These are phyloP conservation scores for Ovibos moschatus DNA, from an alignment of 2,113 vertebrate genomes.

Conservation along the genomic window DNA sequence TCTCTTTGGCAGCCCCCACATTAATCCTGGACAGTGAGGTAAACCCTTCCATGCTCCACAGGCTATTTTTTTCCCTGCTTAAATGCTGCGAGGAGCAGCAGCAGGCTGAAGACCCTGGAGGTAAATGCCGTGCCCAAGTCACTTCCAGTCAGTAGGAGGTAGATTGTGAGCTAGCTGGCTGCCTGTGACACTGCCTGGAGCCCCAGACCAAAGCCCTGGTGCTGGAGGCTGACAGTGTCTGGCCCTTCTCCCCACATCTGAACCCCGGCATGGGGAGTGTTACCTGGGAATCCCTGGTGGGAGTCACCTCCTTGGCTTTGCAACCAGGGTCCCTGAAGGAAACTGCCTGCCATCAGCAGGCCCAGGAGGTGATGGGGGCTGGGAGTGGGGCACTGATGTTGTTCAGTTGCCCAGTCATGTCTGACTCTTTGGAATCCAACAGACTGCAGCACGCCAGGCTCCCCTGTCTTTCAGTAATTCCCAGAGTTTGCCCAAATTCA, in stretches of 20 bases:
- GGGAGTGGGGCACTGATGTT: rapidly evolving
- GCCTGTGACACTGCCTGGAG: rapidly evolving
- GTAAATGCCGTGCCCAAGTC: background rate
- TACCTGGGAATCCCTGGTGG: rapidly evolving
- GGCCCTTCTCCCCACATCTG: rapidly evolving
- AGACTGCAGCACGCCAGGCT: background rate
- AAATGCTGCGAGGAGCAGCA: no score
- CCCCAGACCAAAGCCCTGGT: background rate
- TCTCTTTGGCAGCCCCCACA: background rate
- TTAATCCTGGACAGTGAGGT: background rate
- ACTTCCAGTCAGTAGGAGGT: background rate
- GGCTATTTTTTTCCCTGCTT: background rate
- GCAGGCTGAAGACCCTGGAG: background rate
- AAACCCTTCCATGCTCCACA: background rate
- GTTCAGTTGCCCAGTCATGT: background rate
- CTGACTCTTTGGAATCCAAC: background rate
- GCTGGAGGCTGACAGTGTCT: rapidly evolving
- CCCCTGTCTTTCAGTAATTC: background rate
- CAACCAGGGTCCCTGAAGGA: background rate
- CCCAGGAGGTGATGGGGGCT: background rate
- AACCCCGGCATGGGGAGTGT: background rate
- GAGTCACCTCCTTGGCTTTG: background rate
- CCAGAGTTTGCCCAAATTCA: background rate
- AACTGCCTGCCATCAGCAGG: background rate
- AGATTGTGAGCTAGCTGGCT: background rate